Base-by-base conservation (phyloP, 2,888 invertebrate species). In the Aphrophora alni region DNA sequence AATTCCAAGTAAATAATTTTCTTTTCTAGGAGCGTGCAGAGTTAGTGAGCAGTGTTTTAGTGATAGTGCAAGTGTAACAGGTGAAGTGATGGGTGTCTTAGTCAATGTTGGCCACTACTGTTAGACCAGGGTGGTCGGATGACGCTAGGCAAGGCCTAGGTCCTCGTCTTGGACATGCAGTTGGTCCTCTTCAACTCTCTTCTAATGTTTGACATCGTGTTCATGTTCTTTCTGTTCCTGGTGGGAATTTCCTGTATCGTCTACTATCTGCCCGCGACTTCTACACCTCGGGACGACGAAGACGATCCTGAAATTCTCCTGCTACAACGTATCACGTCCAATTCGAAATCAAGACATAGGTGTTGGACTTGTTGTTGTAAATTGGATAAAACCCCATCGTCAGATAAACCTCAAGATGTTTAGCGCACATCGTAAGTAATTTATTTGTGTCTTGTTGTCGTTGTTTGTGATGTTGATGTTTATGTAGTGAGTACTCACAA, bases 131-230 rank as follows among this genome's bases (percentile, higher is more conserved):
- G 59, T 59, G 59, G 59, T n/a, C n/a, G n/a, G n/a, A n/a, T n/a
- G n/a, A n/a, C n/a, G n/a, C n/a, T n/a, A n/a, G n/a, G n/a, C 59
- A 4, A n/a, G 59, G 59, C 59, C 59, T 59, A 21, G 59, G 59
- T 59, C 44, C 59, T 26, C 75, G 26, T 74, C 59, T 71, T 74
- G 74, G 80, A 76, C 70, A 95, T 95, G 95, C 94, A 94, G 92
- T 91, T 95, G 88, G 92, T 95, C 92, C 94, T 94, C 92, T 92
- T 95, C 90, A 95, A 95, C 90, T 95, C 95, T 87, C 92, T 95
- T 89, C 93, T 95, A 91, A 95, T 95, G 94, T 95, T 95, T 91
- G 95, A 95, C 90, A 93, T 95, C 89, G 95, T 95, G 89, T 95
- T 95, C 91, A 92, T 95, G 90, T 95, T 95, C 90, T 95, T 95